phyloP scores from a whole-genome alignment of 2,113 vertebrate genomes.

The Mormyrus lacerda region DNA sequence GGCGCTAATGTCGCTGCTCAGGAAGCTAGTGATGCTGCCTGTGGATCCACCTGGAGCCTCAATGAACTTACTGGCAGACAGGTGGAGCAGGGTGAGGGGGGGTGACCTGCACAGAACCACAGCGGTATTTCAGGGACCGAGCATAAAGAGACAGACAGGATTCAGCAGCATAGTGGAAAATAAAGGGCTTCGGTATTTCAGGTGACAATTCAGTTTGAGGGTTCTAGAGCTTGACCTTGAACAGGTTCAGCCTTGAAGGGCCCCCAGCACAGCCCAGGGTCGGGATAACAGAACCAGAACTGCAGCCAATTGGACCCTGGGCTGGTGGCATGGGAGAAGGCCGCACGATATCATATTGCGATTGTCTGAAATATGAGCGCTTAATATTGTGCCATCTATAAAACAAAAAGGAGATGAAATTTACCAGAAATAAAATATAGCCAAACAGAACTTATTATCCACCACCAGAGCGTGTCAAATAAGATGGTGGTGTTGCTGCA shows the following conservation, averaged over 20 bases:
- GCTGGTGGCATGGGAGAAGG: too few relatives aligned
- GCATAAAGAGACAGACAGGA: not conserved
- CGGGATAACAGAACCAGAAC: not conserved
- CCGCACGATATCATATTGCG: not conserved
- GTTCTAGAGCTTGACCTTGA: not conserved
- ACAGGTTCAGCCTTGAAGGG: not conserved
- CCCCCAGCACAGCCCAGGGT: not conserved
- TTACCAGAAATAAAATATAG: not conserved
- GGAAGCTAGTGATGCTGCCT: slow-evolving; percentile 69
- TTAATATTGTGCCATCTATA: not conserved
- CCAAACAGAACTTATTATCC: not conserved
- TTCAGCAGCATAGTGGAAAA: not conserved
- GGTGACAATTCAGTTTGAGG: not conserved
- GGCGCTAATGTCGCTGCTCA: slow-evolving; percentile 57
- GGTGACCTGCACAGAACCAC: slow-evolving; percentile 69
- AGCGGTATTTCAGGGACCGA: not conserved
- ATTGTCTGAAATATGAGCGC: not conserved
- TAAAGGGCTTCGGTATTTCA: not conserved
- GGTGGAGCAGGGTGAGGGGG: slow-evolving; percentile 71
- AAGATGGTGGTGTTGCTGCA: not conserved
- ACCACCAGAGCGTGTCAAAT: not conserved
- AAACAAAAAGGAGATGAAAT: not conserved
- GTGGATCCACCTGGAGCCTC: slow-evolving; percentile 50
- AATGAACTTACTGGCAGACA: slow-evolving; percentile 80
- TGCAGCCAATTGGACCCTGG: not conserved